A percentile compares a stretch with the other conserved stretches of the same genome.
Evolutionary conservation across 2,797 vertebrate genomes (phyloP).

Genomic region (Sebastes hubbsi): DNA sequence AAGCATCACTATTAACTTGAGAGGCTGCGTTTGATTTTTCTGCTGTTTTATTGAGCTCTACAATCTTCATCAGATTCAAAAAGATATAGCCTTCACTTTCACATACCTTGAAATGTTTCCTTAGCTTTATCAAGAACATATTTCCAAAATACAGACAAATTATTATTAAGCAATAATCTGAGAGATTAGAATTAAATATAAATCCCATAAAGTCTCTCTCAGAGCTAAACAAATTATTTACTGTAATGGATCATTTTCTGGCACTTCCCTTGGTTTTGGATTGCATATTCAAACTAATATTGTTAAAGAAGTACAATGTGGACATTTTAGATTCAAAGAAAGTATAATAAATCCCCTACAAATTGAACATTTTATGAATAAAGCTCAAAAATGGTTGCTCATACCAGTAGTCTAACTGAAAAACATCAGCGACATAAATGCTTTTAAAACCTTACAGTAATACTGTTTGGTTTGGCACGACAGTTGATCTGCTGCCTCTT

Average conservation of each 20-base stretch:
- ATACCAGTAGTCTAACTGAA: background rate
- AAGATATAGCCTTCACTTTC: slow-evolving; percentile 8
- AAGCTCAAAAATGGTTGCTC: background rate
- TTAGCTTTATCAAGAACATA: background rate
- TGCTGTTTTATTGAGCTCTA: slow-evolving; percentile 18
- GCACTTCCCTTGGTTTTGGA: background rate
- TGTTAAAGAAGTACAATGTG: background rate
- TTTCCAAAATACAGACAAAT: background rate
- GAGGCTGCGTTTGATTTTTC: background rate
- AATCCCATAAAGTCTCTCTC: background rate
- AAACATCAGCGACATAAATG: background rate
- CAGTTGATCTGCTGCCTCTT: background rate
- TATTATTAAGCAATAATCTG: background rate
- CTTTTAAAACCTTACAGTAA: background rate
- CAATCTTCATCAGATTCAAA: background rate
- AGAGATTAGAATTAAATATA: background rate
- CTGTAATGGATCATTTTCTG: background rate
- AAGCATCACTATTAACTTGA: background rate
- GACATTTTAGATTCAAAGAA: background rate
- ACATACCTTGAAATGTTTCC: background rate
- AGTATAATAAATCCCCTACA: background rate
- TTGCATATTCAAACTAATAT: background rate
- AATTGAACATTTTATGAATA: background rate
- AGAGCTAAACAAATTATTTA: background rate
- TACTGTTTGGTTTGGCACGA: background rate